These are phyloP conservation scores for Drosophila recens DNA, from an alignment of 2,888 invertebrate genomes.

Conservation along the genomic window DNA sequence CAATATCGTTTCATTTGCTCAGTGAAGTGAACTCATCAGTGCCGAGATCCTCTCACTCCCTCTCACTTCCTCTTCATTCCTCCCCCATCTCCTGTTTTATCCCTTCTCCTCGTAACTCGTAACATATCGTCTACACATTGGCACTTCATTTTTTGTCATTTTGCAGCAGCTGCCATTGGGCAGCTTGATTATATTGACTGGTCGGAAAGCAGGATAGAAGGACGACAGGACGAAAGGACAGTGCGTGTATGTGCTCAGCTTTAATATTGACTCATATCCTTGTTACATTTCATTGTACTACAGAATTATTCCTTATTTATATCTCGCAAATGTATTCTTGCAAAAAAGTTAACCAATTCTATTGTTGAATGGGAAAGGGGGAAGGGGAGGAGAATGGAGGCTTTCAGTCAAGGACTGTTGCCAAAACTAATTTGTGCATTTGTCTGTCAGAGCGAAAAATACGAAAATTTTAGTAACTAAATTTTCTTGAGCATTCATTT, in stretches of 20 bases:
- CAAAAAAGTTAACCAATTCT: constrained; percentile 71
- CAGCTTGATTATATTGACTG: constrained; percentile 78
- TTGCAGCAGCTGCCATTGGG: constrained; percentile 40
- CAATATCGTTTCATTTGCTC: constrained; percentile 80
- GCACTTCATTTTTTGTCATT: constrained; percentile 63
- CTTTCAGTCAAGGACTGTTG: constrained; percentile 4
- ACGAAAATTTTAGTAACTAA: constrained; percentile 62
- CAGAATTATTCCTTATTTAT: constrained; percentile 43
- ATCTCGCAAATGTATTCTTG: constrained; percentile 13
- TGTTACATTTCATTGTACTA: constrained; percentile 29
- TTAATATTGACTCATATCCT: constrained; percentile 36
- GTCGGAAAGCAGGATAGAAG: constrained; percentile 2
- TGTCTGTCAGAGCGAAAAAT: constrained; percentile 56
- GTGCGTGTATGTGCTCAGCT: constrained; percentile 37
- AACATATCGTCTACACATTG: constrained; percentile 47
- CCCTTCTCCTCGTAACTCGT: background rate
- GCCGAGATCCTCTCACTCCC: constrained; percentile 42
- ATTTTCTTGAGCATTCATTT: constrained; percentile 79
- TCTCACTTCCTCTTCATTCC: background rate
- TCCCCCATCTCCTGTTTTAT: background rate
- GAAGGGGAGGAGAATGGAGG: background rate
- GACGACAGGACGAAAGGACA: constrained; percentile 26
- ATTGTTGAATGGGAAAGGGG: constrained; percentile 32
- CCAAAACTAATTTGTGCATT: constrained; percentile 66
- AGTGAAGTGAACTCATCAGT: constrained; percentile 80